These are phyloP conservation scores for Micronycteris hirsuta DNA, from an alignment of 2,113 vertebrate genomes.

Conservation along the genomic window DNA sequence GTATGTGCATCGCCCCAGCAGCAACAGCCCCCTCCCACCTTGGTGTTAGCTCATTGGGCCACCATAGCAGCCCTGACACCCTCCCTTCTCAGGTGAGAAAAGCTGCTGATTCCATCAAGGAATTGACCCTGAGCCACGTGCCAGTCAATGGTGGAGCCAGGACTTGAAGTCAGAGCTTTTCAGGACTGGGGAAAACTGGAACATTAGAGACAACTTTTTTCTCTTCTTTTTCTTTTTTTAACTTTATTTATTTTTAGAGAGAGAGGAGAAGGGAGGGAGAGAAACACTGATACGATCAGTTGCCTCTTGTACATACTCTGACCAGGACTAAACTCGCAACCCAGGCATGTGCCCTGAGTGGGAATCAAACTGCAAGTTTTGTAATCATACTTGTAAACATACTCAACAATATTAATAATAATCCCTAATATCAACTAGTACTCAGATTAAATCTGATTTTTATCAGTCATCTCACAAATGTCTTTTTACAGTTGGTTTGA, in stretches of 20 bases:
- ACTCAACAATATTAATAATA: conserved; percentile 19
- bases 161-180: not conserved
- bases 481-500: not conserved
- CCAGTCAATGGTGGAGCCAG: not conserved
- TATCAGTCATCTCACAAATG: not conserved
- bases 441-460: not conserved
- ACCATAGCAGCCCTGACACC: not conserved
- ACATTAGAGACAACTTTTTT: not conserved
- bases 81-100: conserved; percentile 11
- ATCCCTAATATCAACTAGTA: not conserved
- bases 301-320: too few species aligned
- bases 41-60: not conserved
- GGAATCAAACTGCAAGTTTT: too few species aligned
- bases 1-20: not conserved
- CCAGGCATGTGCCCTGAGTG: too few species aligned
- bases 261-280: too few species aligned
- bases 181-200: not conserved
- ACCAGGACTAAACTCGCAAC: too few species aligned
- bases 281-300: too few species aligned
- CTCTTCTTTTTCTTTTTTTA: too few species aligned
- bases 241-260: too few species aligned
- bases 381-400: too few species aligned
- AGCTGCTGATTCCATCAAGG: not conserved
- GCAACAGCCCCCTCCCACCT: not conserved
- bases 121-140: too few species aligned